These are phyloP conservation scores for Clarias fuscus DNA, from an alignment of 2,797 vertebrate genomes.

Conservation along the genomic window DNA sequence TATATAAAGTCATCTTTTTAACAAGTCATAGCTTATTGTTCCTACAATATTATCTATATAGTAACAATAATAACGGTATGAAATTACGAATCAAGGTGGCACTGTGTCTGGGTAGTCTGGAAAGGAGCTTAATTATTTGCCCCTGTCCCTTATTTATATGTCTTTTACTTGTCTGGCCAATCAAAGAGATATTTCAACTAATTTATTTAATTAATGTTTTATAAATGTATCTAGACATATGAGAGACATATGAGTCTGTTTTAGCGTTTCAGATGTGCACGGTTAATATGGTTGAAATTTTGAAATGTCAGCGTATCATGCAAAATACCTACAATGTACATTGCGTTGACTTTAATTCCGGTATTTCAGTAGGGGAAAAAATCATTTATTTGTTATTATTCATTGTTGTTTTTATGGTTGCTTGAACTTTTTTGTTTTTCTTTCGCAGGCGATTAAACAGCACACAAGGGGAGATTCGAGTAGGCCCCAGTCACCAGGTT, in stretches of 20 bases:
- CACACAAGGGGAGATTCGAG: constrained; percentile 98
- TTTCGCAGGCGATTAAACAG: constrained; percentile 94
- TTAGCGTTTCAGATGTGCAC: background rate
- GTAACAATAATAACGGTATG: background rate
- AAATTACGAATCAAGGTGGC: background rate
- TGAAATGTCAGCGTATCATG: background rate
- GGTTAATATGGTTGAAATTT: background rate
- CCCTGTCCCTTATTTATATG: background rate
- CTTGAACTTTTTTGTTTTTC: constrained; percentile 57
- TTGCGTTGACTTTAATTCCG: background rate
- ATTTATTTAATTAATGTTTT: background rate
- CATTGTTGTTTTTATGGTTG: constrained; percentile 27
- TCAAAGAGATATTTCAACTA: background rate
- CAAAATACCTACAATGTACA: background rate
- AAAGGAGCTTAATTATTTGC: background rate
- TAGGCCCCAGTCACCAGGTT: constrained; percentile 99
- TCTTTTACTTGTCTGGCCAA: background rate
- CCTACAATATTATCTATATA: background rate
- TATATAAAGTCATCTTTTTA: background rate
- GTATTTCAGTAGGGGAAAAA: background rate
- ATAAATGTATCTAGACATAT: background rate
- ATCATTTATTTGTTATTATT: background rate
- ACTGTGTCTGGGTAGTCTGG: background rate
- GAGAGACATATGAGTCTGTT: background rate
- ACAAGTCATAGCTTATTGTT: background rate